A percentile compares a stretch with the other conserved stretches of the same genome.
phyloP scores from a whole-genome alignment of 2,797 vertebrate genomes.

The Erethizon dorsatum region DNA sequence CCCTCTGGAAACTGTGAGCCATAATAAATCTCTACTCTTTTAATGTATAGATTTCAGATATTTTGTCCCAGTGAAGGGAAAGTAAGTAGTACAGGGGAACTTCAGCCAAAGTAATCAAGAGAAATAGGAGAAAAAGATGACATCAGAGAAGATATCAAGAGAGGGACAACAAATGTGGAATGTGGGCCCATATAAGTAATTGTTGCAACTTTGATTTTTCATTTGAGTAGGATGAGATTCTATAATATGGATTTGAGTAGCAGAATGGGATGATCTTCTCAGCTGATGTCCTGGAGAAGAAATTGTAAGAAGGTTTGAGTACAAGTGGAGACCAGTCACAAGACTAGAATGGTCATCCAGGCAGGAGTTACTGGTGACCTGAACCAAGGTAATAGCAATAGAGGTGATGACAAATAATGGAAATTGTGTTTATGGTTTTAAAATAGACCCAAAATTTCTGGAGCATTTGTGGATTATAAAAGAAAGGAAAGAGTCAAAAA shows the following conservation, averaged over 20 bases:
- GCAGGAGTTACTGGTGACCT: neutral
- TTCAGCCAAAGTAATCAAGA: neutral
- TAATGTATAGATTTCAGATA: neutral
- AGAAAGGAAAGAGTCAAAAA: neutral
- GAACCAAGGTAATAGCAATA: neutral
- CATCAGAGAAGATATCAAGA: neutral
- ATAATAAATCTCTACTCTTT: neutral
- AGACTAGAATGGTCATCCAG: neutral
- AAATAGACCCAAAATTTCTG: constrained; percentile 17
- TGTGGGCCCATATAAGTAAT: rapidly evolving
- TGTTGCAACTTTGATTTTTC: neutral
- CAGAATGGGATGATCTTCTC: neutral
- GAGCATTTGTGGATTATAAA: neutral
- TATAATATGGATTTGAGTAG: neutral
- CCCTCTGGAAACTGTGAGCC: neutral
- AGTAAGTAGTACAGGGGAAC: neutral
- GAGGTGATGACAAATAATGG: neutral
- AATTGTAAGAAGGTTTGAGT: neutral
- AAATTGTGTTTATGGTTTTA: neutral
- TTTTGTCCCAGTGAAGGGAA: neutral
- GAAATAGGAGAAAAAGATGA: neutral
- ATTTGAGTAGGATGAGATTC: neutral
- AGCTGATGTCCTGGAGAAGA: neutral
- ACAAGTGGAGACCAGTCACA: neutral
- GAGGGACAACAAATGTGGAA: neutral